Percentiles rank a stretch among this genome's conserved stretches.
Evolutionary conservation across 2,888 invertebrate genomes (phyloP).

Genomic region (Machimus rusticus): DNA sequence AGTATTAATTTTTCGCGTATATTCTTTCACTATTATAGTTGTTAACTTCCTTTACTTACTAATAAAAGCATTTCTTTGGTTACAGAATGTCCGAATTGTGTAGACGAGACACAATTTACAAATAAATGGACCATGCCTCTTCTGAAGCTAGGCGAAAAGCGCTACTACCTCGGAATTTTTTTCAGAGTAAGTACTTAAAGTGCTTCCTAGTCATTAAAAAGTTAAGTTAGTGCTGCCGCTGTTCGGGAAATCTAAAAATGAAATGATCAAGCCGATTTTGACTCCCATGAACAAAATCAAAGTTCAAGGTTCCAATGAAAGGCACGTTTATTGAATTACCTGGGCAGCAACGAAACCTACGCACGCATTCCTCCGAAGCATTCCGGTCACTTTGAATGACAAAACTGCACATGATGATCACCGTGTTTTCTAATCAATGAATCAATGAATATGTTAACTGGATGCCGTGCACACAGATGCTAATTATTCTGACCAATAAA

Average conservation of each 20-base stretch:
- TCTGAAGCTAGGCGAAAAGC: slow-evolving; percentile 85
- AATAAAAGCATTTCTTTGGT: slow-evolving; percentile 46
- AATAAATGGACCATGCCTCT: slow-evolving; percentile 92
- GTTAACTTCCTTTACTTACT: background rate
- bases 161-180: slow-evolving; percentile 91
- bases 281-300: background rate
- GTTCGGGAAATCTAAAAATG: background rate
- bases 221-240: background rate
- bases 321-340: background rate
- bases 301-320: background rate
- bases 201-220: background rate
- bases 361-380: background rate
- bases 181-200: slow-evolving; percentile 76
- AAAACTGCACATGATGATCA: background rate
- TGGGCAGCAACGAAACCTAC: background rate
- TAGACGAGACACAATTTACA: slow-evolving; percentile 74
- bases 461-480: background rate
- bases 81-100: slow-evolving; percentile 83
- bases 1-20: background rate
- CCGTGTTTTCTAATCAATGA: background rate
- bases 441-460: background rate
- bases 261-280: background rate
- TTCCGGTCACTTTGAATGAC: background rate
- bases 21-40: background rate
- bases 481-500: background rate